A percentile compares a stretch with the other conserved stretches of the same genome.
phyloP scores from a whole-genome alignment of 2,113 vertebrate species.

The Neodon shergylaensis region DNA sequence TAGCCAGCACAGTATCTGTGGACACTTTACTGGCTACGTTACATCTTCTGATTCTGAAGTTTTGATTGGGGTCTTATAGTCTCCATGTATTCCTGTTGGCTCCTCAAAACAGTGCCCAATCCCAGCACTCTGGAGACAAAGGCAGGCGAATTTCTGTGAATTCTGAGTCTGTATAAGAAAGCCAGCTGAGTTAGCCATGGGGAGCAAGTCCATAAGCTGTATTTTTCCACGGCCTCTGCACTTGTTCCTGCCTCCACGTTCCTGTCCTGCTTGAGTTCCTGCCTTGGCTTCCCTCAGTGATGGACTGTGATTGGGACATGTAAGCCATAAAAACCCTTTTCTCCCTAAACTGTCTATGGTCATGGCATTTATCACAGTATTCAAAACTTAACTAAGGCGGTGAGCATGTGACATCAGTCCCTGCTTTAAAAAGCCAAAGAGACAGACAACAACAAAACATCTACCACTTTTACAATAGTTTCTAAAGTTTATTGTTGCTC shows the following conservation, averaged over 20 bases:
- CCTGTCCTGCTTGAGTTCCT: not conserved
- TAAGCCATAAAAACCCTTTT: not conserved
- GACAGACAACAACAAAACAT: not conserved
- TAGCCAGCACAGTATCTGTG: not conserved
- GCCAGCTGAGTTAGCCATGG: not conserved
- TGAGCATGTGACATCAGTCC: not conserved
- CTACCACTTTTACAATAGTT: not conserved
- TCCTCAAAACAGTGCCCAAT: not conserved
- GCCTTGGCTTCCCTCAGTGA: not conserved
- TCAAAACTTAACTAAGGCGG: not conserved
- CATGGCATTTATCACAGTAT: not conserved
- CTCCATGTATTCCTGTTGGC: not conserved
- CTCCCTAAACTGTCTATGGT: not conserved
- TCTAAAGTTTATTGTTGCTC: constrained; percentile 9
- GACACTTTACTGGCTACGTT: not conserved
- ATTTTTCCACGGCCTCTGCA: not conserved
- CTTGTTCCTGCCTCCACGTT: not conserved
- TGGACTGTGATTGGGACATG: not conserved
- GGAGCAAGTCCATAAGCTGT: not conserved
- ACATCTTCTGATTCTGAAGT: not conserved
- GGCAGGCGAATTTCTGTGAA: no score
- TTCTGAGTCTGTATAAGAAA: no score
- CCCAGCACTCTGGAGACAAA: not conserved
- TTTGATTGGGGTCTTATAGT: not conserved
- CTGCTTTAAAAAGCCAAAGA: not conserved